Percentiles rank a stretch among this genome's conserved stretches.
phyloP scores from a whole-genome alignment of 2,888 invertebrate species.

The Agapetus fuscipes region DNA sequence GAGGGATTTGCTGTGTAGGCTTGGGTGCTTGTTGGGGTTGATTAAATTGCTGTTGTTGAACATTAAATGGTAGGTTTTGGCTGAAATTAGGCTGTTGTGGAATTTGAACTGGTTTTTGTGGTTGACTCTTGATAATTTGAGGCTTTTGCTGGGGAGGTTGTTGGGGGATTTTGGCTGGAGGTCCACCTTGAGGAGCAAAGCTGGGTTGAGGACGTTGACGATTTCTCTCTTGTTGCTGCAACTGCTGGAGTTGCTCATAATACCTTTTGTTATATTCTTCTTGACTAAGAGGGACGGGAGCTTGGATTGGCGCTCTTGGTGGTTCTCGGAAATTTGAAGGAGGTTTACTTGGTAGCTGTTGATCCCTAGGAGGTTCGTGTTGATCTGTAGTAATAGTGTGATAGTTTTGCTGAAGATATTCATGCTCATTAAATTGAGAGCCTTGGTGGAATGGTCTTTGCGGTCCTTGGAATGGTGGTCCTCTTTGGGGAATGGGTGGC shows the following conservation, averaged over 20 bases:
- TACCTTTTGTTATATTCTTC: conserved; percentile 21
- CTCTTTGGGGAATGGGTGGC: neutral
- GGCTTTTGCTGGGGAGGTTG: conserved; percentile 28
- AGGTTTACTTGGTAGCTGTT: conserved; percentile 32
- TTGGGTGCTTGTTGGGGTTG: conserved; percentile 30
- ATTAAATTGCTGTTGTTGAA: conserved; percentile 36
- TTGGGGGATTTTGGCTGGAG: conserved; percentile 25
- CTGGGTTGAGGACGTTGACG: conserved; percentile 26
- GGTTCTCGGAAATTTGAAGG: conserved; percentile 29
- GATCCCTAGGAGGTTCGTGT: conserved; percentile 38
- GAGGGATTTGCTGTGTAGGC: conserved; percentile 39
- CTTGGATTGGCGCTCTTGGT: conserved; percentile 27
- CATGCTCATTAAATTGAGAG: conserved; percentile 40
- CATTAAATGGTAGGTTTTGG: conserved; percentile 31
- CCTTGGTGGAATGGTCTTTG: conserved; percentile 44
- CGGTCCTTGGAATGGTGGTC: conserved; percentile 25
- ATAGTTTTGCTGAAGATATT: conserved; percentile 45
- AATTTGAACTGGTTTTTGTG: conserved; percentile 33
- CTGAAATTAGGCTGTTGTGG: conserved; percentile 33
- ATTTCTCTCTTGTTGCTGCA: conserved; percentile 28
- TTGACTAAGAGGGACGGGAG: conserved; percentile 23
- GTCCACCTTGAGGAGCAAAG: conserved; percentile 30
- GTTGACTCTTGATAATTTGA: conserved; percentile 24
- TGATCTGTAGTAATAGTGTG: conserved; percentile 44
- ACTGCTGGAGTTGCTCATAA: conserved; percentile 28